Percentiles rank a stretch among this genome's conserved stretches.
Conservation (phyloP, 1,140 invertebrate species). For the Tyrophagus putrescentiae region DNA sequence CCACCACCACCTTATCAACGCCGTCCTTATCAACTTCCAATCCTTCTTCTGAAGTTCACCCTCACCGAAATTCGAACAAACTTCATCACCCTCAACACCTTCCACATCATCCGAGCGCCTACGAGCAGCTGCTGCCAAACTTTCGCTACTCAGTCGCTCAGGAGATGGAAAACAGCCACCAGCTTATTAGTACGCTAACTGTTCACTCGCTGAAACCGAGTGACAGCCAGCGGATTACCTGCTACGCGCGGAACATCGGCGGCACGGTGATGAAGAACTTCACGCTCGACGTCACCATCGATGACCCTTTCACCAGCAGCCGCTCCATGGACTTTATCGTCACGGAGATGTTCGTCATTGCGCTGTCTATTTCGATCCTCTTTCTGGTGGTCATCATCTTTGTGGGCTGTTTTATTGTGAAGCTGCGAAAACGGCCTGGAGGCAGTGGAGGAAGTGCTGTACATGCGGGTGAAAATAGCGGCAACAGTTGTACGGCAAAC, state of each 20-base stretch:
- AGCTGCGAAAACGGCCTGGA: not conserved
- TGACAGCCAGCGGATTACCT: conserved; percentile 10
- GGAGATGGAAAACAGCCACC: not conserved
- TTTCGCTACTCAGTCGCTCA: conserved; percentile 1
- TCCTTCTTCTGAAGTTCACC: too few relatives aligned
- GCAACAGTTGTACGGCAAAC: too few relatives aligned
- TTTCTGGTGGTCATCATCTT: not conserved
- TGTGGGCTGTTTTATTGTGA: not conserved
- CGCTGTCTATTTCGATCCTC: not conserved
- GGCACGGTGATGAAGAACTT: conserved; percentile 12
- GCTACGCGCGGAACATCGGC: conserved; percentile 11
- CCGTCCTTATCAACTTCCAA: too few relatives aligned
- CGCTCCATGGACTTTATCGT: conserved; percentile 11
- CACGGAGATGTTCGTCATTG: not conserved
- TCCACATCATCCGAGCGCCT: not conserved
- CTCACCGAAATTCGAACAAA: too few relatives aligned
- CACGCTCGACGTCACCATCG: not conserved
- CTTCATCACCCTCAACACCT: too few relatives aligned
- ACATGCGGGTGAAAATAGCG: too few relatives aligned
- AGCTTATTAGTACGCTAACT: not conserved
- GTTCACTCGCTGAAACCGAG: not conserved
- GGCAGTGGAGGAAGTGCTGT: not conserved
- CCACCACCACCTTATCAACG: too few relatives aligned
- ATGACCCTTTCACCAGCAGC: not conserved
- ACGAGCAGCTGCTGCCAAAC: not conserved